Evolutionary conservation across 2,888 invertebrate genomes (phyloP), one percentile per base, ranked within the genome.

Genomic region (Drosophila kanekoi): DNA sequence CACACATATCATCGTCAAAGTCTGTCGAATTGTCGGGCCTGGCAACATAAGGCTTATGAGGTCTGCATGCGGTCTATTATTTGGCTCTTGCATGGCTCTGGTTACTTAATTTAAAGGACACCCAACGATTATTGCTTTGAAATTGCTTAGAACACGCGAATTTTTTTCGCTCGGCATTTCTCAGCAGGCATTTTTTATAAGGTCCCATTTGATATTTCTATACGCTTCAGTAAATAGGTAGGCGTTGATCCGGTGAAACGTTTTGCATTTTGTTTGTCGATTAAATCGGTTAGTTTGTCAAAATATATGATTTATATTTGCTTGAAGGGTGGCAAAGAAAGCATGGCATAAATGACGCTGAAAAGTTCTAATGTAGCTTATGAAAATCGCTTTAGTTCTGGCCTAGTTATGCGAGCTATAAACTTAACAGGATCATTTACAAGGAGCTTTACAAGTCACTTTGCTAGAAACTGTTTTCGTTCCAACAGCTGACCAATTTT

Each of bases 41-140:
- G 84, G 80, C 87, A 81, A 83, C 54, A 77, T 59, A 28, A 28
- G 28, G 56, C 49, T 60, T 54, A 52, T 53, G 18, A 66, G 74
- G 56, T 8, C 32, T 72, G 52, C 28, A 41, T 56, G 66, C 43
- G 54, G 64, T 52, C 54, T 75, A 77, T 67, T 72, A 77, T 80
- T 74, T 56, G 70, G 63, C 72, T 28, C 28, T 87, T 79, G 88
- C 86, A 87, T 87, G 86, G 81, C 65, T 81, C 70, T 72, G 71
- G 73, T 79, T 87, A 87, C 87, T 87, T 89, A 87, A 87, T 87
- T 87, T 83, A 78, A 83, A 88, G 89, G 89, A 87, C 86, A 87
- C 86, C 86, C 88, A 79, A 83, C 77, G 88, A 83, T 87, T 89
- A 89, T 89, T 88, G 89, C 69, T 64, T 71, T 71, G 70, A 79